Evolutionary conservation across 2,888 invertebrate species (phyloP).

Genomic region (Odontocolon sp.): DNA sequence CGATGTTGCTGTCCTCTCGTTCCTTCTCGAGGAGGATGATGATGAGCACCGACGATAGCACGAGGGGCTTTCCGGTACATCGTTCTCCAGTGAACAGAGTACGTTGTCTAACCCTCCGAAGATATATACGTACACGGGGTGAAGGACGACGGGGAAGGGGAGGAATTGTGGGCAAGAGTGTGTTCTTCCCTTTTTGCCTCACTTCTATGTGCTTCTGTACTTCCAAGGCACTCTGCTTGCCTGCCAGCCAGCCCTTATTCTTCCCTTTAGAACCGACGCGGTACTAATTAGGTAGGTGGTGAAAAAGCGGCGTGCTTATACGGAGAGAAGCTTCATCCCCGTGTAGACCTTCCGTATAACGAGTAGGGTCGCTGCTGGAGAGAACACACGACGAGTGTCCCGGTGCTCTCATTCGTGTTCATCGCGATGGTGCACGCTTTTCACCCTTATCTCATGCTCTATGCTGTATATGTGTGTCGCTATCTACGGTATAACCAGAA

Average conservation of each 20-base stretch:
- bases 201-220: conserved; percentile 25
- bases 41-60: conserved; percentile 60
- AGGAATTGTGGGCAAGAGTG: conserved; percentile 29
- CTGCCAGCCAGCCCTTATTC: conserved; percentile 14
- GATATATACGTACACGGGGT: conserved; percentile 34
- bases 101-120: conserved; percentile 9
- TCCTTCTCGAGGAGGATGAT: conserved; percentile 61
- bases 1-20: too few species aligned
- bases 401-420: conserved; percentile 9
- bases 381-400: conserved; percentile 26
- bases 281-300: conserved; percentile 58
- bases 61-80: conserved; percentile 40
- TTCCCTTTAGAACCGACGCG: conserved; percentile 27
- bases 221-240: conserved; percentile 44
- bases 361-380: conserved; percentile 24
- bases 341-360: conserved; percentile 23
- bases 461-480: not conserved
- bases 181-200: conserved; percentile 2
- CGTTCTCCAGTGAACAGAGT: conserved; percentile 2
- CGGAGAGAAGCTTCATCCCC: conserved; percentile 23
- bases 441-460: conserved; percentile 29
- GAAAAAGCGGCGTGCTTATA: conserved; percentile 55
- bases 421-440: conserved; percentile 39
- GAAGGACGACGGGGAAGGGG: too few species aligned
- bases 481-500: not conserved